Evolutionary conservation across 2,797 vertebrate genomes (phyloP).

Genomic region (Alca torda): DNA sequence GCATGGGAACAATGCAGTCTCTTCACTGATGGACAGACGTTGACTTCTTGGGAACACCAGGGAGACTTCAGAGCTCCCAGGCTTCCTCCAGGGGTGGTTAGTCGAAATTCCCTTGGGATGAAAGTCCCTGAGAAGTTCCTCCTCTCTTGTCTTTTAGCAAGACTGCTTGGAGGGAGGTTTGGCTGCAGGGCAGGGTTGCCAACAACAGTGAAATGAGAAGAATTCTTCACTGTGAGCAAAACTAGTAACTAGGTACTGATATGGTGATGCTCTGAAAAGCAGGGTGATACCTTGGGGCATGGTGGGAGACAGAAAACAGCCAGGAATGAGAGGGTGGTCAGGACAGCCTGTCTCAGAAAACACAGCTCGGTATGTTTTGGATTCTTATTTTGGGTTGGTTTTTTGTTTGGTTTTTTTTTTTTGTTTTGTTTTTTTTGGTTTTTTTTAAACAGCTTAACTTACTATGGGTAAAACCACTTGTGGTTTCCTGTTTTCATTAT

Average conservation of each 20-base stretch:
- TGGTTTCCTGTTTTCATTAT: slow-evolving; percentile 46
- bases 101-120: background rate
- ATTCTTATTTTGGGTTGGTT: background rate
- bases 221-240: background rate
- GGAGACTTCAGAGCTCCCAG: background rate
- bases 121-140: background rate
- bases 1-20: accelerated
- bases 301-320: background rate
- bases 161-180: background rate
- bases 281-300: background rate
- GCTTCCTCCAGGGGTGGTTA: background rate
- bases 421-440: no score
- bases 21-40: background rate
- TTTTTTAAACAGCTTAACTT: background rate
- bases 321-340: background rate
- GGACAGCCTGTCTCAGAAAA: background rate
- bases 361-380: accelerated
- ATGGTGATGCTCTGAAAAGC: background rate
- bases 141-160: background rate
- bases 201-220: background rate
- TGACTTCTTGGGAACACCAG: background rate
- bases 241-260: no score
- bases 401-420: no score
- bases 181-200: background rate
- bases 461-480: background rate